A percentile compares a stretch with the other conserved stretches of the same genome.
Evolutionary conservation across 2,113 vertebrate genomes (phyloP).

Genomic region (Gorsachius goisagi): DNA sequence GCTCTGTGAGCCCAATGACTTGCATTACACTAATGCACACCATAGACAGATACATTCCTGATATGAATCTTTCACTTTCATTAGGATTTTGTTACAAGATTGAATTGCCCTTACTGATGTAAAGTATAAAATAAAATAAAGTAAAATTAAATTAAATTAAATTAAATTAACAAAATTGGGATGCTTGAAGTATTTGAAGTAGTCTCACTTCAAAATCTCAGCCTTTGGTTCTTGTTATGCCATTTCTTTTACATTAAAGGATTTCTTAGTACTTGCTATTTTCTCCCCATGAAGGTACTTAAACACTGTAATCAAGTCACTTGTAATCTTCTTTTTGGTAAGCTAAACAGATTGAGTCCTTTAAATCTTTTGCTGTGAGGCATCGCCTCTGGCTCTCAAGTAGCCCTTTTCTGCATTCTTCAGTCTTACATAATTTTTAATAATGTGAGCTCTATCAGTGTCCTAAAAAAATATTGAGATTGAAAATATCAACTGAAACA

Average conservation of each 20-base stretch:
- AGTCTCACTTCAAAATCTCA: not conserved
- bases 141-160: not conserved
- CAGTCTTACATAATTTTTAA: not conserved
- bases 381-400: not conserved
- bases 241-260: not conserved
- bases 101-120: not conserved
- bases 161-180: not conserved
- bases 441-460: not conserved
- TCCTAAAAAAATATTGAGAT: not conserved
- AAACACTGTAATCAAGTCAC: not conserved
- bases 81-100: not conserved
- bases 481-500: not conserved
- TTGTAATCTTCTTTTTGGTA: not conserved
- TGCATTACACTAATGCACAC: not conserved
- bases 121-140: not conserved
- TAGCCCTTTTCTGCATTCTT: not conserved
- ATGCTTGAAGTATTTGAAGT: not conserved
- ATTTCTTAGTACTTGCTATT: not conserved
- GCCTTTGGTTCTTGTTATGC: not conserved
- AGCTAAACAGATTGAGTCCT: not conserved
- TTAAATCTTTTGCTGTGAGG: not conserved
- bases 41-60: not conserved
- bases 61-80: not conserved
- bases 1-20: not conserved
- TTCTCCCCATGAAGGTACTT: not conserved